Evolutionary conservation across 2,797 vertebrate genomes (phyloP), one percentile per base, ranked within the genome.

Genomic region (Geotrypetes seraphini): DNA sequence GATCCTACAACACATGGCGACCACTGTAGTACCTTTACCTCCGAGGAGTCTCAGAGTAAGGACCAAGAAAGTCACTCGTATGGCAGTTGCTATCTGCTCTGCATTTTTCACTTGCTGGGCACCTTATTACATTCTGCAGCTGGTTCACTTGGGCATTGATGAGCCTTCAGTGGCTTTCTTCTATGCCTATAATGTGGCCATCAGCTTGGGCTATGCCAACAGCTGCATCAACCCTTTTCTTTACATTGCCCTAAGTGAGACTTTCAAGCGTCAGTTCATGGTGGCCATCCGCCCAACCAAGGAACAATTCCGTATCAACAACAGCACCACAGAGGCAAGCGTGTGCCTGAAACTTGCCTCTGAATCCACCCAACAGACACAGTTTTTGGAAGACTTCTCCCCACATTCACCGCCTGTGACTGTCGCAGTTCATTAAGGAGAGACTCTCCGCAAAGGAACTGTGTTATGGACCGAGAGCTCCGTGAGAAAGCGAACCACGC

Each of bases 141-240:
- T 90, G 34, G 58, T 79, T 19, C 86, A 89, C 30, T 75, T 90
- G 0, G 72, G 82, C 7, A 75, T 91, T 0, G 79, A 84, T 39
- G 69, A 71, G 16, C 89, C 88, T 1, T 84, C 81, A 29, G 16
- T 63, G 1, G 75, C 83, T 5, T 90, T 88, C 58, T 69, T 85
- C 11, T 87, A 82, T 0, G 83, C 82, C 33, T 90, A 91, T 63
- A 83, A 86, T 55, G 71, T 89, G 6, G 86, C 89, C 48, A 90
- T 91, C 6, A 85, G 83, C 66, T 71, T 90, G 76, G 87, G 88
- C 48, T 90, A 90, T 0, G 85, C 83, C 31, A 91, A 88, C 70
- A 91, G 87, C 30, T 90, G 86, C 71, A 85, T 90, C 55, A 91
- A 89, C 53, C 87, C 88, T 2, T 87, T 89, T 27, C 73, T 91